Percentiles rank a stretch among this genome's conserved stretches.
Conservation (phyloP, 37 sponge, comb jelly and placozoan species). For the Agelas oroides region DNA sequence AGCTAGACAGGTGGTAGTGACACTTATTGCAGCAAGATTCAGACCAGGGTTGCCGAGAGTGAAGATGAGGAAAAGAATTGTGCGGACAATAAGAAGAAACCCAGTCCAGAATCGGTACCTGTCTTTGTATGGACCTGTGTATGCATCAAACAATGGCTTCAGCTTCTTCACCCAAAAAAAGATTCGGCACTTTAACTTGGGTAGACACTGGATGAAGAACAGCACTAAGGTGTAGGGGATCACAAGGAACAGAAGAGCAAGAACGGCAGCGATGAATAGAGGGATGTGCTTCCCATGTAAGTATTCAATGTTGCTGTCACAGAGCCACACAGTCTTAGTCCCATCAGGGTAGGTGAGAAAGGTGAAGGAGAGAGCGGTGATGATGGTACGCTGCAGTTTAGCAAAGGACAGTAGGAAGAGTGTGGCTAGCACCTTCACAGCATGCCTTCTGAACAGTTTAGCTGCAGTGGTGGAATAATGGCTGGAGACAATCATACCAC, state of each 20-base stretch:
- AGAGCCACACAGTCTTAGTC: background rate
- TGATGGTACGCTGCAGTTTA: constrained; percentile 16
- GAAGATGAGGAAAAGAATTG: too few species aligned
- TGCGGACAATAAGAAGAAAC: background rate
- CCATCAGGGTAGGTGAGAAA: background rate
- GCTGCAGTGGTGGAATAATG: constrained; percentile 11
- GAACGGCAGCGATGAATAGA: background rate
- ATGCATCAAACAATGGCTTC: constrained; percentile 14
- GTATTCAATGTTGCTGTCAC: constrained; percentile 15
- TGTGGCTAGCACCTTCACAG: constrained; percentile 37
- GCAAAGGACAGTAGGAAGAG: constrained; percentile 32
- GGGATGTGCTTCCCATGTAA: background rate
- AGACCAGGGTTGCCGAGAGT: too few species aligned
- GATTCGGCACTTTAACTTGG: background rate
- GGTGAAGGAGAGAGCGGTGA: background rate
- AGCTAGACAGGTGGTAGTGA: too few species aligned
- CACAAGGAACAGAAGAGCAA: background rate
- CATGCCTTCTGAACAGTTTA: constrained; percentile 10
- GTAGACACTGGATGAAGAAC: background rate
- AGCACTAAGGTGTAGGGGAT: constrained; percentile 34
- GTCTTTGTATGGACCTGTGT: constrained; percentile 14
- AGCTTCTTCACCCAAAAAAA: background rate
- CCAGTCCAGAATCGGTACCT: constrained; percentile 27
- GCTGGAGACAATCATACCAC: constrained; percentile 1
- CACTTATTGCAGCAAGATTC: too few species aligned